phyloP scores from a whole-genome alignment of 1,140 invertebrate genomes.

The Carposina sasakii region DNA sequence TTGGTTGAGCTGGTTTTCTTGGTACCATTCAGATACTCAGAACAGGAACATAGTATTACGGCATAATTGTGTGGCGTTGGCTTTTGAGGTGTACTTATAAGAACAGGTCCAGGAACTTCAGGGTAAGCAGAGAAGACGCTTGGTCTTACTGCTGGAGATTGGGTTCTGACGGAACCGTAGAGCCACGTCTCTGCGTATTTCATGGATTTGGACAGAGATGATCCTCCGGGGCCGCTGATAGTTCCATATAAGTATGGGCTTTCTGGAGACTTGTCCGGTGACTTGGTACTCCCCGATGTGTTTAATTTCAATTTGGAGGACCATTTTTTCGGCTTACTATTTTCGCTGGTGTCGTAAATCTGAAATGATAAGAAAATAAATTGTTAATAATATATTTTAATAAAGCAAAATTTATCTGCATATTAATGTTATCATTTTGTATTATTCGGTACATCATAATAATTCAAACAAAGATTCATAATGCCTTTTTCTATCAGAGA shows the following conservation, averaged over 20 bases:
- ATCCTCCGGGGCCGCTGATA: slow-evolving; percentile 69
- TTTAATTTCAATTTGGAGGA: slow-evolving; percentile 64
- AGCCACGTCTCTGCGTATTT: slow-evolving; percentile 88
- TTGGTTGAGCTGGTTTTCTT: slow-evolving; percentile 79
- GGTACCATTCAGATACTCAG: slow-evolving; percentile 82
- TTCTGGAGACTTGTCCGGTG: slow-evolving; percentile 63
- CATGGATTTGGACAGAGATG: slow-evolving; percentile 83
- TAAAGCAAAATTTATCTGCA: too few species aligned
- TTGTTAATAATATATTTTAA: too few species aligned
- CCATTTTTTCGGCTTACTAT: slow-evolving; percentile 60
- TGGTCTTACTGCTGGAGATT: slow-evolving; percentile 72
- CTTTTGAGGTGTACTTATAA: slow-evolving; percentile 68
- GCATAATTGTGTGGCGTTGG: slow-evolving; percentile 73
- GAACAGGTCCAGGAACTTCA: slow-evolving; percentile 72
- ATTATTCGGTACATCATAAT: too few species aligned
- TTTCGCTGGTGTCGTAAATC: slow-evolving; percentile 61
- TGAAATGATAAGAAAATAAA: slow-evolving; percentile 36
- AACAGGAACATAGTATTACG: slow-evolving; percentile 83
- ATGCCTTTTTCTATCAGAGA: too few species aligned
- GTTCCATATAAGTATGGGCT: slow-evolving; percentile 64
- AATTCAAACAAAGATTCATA: too few species aligned
- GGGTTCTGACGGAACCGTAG: slow-evolving; percentile 81
- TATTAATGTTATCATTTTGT: too few species aligned
- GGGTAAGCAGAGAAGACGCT: slow-evolving; percentile 70
- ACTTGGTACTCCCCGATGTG: slow-evolving; percentile 57